Base-by-base conservation (phyloP, 2,888 invertebrate species). In the Mesorhabditis spiculigera region DNA sequence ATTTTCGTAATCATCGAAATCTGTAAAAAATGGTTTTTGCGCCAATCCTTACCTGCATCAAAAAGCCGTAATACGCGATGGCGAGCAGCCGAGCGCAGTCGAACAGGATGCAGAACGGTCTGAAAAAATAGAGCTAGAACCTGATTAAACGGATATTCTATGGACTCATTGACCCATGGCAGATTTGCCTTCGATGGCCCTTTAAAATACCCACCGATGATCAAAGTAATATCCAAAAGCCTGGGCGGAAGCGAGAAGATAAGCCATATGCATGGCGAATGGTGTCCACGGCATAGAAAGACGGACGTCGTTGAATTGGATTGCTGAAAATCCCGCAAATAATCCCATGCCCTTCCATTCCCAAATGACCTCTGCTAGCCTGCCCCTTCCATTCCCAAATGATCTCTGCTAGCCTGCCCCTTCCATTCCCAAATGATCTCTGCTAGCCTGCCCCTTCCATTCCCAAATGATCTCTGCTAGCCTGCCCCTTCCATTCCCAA, bases 181-280 rank as follows among this genome's bases (percentile, higher is more conserved):
- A 28, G 28, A 28, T 28, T 28, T 28, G 28, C 28, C 28, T 28
- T 28, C 28, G 3, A 28, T 28, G 28, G 28, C 28, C 8, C n/a
- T 50, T 13, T 50, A 13, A 50, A 50, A 13, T 50, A 50, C 58
- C n/a, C 3, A 70, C 70, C 73, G 61, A 13, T 73, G 68, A 44
- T 76, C 76, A 43, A 76, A 73, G 62, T 65, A 75, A 64, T 71
- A 73, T 6, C 76, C 76, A 50, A 75, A 72, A 4, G 63, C 65
- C 50, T 75, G 76, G 42, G 73, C 69, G 10, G 66, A 44, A 3
- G 69, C n/a, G 1, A 72, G 4, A 4, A 75, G 44, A 44, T 68
- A 63, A 10, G 41, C 45, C 10, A 58, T 13, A 63, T 65, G 58
- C 16, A 63, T 13, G 42, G 72, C 6, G 66, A 67, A 75, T 10